Percentiles rank a stretch among this genome's conserved stretches.
Evolutionary conservation across 2,113 vertebrate species (phyloP).

Genomic region (Pithys albifrons): DNA sequence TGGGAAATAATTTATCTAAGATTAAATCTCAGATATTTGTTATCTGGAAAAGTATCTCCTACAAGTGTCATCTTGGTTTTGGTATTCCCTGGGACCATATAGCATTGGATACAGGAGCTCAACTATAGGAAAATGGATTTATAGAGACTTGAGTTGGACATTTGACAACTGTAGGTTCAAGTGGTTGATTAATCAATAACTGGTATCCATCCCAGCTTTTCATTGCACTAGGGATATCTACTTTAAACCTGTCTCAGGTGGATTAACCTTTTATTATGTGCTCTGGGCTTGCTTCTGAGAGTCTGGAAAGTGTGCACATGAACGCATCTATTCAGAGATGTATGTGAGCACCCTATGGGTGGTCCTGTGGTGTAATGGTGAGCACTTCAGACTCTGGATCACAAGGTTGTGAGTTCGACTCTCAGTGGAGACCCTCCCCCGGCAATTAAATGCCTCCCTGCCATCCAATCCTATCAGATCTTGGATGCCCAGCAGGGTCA

Average conservation of each 20-base stretch:
- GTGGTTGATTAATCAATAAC: not conserved
- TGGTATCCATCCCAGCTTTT: not conserved
- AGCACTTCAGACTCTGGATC: too few species aligned
- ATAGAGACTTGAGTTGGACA: not conserved
- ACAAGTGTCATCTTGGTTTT: not conserved
- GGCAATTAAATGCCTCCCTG: too few species aligned
- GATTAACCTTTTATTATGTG: not conserved
- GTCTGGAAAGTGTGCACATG: not conserved
- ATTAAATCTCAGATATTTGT: not conserved
- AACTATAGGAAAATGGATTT: not conserved
- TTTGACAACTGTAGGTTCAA: not conserved
- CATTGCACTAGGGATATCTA: not conserved
- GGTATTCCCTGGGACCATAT: not conserved
- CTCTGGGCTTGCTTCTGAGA: not conserved
- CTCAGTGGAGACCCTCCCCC: too few species aligned
- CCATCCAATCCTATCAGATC: too few species aligned
- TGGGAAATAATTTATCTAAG: not conserved
- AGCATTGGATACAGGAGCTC: not conserved
- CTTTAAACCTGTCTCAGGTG: not conserved
- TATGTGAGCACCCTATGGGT: not conserved
- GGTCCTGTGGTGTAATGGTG: too few species aligned
- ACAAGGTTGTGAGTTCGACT: too few species aligned
- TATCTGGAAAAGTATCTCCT: not conserved
- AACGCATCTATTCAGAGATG: rapidly evolving
- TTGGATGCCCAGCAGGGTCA: too few species aligned